Base-by-base conservation (phyloP, 2,797 vertebrate species). In the Manis pentadactyla region DNA sequence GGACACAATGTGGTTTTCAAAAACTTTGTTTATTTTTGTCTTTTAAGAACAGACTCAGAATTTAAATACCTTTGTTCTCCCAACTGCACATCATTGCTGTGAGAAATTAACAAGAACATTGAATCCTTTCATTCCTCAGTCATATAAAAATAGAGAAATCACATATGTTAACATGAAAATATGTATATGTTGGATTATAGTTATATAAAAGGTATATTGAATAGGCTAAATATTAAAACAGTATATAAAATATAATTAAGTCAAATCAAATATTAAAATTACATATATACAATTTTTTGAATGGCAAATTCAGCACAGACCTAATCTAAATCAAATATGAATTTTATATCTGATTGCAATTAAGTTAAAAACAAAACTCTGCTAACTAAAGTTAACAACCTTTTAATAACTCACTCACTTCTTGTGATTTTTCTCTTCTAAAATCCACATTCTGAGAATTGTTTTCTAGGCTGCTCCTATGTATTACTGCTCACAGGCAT, bases 1-100 rank as follows among this genome's bases (percentile, higher is more conserved):
- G 63, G 68, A 95, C 37, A 83, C 21, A 83, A 59, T 13, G 18
- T 66, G 7, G n/a, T 86, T 84, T 88, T 59, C 6, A 34, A 82
- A 91, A 82, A 95, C 64, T 66, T 90, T 92, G 46, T 42, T 85
- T 84, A 87, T 94, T 90, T 37, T 90, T 93, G 17, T 75, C 13
- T 92, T 93, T 93, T 34, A 83, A 93, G 53, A 66, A 61, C 88
- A 97, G 39, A 69, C 23, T 81, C 34, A 87, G 63, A 90, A 96
- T 95, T 93, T 12, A 90, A 82, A 64, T 88, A 59, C 14, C 29
- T 89, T 77, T 92, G 15, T 13, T 90, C 25, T 93, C 15, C 39
- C 42, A 69, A 69, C 13, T 83, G 42, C 87, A 9, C 73, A 29
- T 85, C 31, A n/a, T 73, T 96, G 59, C 27, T 49, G 90, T 7